Evolutionary conservation across 1,140 invertebrate genomes (phyloP), one percentile per base, ranked within the genome.

Genomic region (Microplitis mediator): DNA sequence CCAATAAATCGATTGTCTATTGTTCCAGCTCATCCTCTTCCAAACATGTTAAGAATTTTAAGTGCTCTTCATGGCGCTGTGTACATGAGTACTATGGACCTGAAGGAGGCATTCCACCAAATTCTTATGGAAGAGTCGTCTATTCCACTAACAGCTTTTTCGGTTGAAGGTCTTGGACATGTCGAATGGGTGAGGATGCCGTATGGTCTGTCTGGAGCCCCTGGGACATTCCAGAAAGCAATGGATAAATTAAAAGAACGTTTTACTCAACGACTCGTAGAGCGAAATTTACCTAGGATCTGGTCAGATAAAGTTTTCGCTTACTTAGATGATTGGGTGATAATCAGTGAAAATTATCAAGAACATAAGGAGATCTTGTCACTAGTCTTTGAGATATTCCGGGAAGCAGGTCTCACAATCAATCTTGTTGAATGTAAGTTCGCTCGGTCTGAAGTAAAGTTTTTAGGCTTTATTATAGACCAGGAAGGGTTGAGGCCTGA

Each of bases 121-220:
- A 58, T 75, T 5, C 51, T 36, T 8, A 72, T 75, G 64, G 2
- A 50, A 32, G n/a, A 39, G 34, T 13, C 58, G 11, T 50, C 35
- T 34, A 58, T 63, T 13, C 32, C 45, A 16, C 34, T 63, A 32
- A 71, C 73, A 2, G 69, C 73, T 11, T 74, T 74, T 52, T 16
- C 36, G 3, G 82, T 86, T 3, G 82, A 81, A 13, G 80, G 81
- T 52, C 75, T 79, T 45, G 82, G 82, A 5, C 73, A 85, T 11
- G 87, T 77, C 66, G 78, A 82, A 58, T 89, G 84, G 71, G 76
- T 72, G 9, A 79, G 82, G 9, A 86, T 88, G 83, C 84, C 85
- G 0, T 88, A 87, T 78, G 86, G 86, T 1, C 76, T 89, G 4
- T 71, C 69, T n/a, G 86, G 87, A 72, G 78, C 81, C 0, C 77